Conservation (phyloP, 2,113 vertebrate species). For the Nycticryphes semicollaris region DNA sequence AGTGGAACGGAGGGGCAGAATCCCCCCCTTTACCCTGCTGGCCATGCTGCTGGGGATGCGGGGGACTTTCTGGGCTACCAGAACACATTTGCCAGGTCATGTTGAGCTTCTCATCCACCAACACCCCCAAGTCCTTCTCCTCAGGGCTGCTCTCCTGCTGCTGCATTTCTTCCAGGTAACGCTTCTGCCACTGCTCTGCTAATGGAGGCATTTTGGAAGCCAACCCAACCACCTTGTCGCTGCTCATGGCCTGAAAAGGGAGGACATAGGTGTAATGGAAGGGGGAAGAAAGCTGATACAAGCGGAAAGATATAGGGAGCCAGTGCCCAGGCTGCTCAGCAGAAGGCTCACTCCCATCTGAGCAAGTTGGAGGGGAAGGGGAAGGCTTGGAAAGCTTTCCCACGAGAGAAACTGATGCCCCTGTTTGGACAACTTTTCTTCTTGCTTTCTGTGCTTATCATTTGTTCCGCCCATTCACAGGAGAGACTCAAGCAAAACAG, state of each 20-base stretch:
- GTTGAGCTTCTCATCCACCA: neutral
- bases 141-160: neutral
- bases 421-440: slow-evolving; percentile 13
- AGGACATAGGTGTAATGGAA: accelerated
- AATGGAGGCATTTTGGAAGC: neutral
- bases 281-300: neutral
- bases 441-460: slow-evolving; percentile 13
- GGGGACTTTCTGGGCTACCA: neutral
- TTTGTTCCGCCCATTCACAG: slow-evolving; percentile 58
- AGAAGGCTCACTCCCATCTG: slow-evolving; percentile 18
- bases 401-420: slow-evolving; percentile 30
- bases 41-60: neutral
- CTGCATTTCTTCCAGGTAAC: neutral
- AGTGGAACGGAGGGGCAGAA: neutral
- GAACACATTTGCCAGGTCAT: neutral
- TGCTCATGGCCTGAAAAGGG: neutral
- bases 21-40: neutral
- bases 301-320: neutral
- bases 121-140: neutral
- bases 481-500: slow-evolving; percentile 46
- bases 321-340: neutral
- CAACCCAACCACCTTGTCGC: neutral
- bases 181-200: neutral
- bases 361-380: slow-evolving; percentile 44
- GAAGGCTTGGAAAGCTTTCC: slow-evolving; percentile 52